Percentiles rank a stretch among this genome's conserved stretches.
These are phyloP conservation scores for Trematomus loennbergii DNA, from an alignment of 2,113 vertebrate species.

Conservation along the genomic window DNA sequence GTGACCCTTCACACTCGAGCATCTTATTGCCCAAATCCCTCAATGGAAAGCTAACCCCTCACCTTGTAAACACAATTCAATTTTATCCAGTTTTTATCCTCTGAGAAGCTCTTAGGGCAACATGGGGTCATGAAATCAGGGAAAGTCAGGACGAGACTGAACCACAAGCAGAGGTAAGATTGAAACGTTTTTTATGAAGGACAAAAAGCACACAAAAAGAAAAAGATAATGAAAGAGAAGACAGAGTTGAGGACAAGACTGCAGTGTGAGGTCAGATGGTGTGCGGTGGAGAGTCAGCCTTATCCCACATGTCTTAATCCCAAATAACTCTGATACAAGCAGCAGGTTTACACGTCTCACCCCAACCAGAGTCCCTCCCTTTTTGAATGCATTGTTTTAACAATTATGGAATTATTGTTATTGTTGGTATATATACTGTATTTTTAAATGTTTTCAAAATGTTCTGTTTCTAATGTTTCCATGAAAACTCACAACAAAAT, in stretches of 20 bases:
- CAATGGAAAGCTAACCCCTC: constrained; percentile 47
- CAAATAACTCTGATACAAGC: constrained; percentile 74
- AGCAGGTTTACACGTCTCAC: constrained; percentile 77
- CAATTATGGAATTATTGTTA: no score
- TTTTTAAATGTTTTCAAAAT: no score
- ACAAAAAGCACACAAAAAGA: no score
- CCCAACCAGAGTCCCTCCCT: constrained; percentile 11
- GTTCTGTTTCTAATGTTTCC: no score
- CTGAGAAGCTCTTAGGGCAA: constrained; percentile 41
- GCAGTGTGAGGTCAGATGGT: constrained; percentile 73
- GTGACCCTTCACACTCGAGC: constrained; percentile 25
- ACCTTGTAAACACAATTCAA: constrained; percentile 46
- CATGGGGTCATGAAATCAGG: constrained; percentile 21
- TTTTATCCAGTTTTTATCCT: constrained; percentile 45
- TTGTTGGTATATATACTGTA: neutral
- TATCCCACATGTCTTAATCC: constrained; percentile 83
- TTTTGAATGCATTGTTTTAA: no score
- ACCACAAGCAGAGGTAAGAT: neutral
- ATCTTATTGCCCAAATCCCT: constrained; percentile 24
- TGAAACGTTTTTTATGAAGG: no score
- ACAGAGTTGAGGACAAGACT: constrained; percentile 39
- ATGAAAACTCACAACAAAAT: no score
- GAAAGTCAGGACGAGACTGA: constrained; percentile 15
- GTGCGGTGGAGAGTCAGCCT: constrained; percentile 58
- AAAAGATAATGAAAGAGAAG: neutral